Evolutionary conservation across 1,140 invertebrate genomes (phyloP).

Genomic region (Aphaenogaster ashmeadi): DNA sequence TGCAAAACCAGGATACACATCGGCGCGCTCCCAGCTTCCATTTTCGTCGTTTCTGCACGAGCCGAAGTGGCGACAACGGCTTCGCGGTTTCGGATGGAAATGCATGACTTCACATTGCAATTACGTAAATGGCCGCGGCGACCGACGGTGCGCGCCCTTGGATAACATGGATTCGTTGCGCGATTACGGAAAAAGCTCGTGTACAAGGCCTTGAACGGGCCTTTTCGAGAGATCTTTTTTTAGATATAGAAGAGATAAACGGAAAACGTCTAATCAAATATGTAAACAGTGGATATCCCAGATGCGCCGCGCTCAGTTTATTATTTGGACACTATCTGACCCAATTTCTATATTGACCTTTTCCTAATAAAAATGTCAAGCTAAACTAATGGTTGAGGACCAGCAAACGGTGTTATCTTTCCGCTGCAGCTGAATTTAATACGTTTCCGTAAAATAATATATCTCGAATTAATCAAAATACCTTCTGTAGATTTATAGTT

Average conservation of each 20-base stretch:
- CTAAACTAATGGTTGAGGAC: background rate
- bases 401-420: background rate
- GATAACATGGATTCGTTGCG: background rate
- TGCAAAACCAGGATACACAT: slow-evolving; percentile 18
- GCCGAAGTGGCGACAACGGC: background rate
- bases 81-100: slow-evolving; percentile 34
- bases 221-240: background rate
- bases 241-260: background rate
- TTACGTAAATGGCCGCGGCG: slow-evolving; percentile 46
- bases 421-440: background rate
- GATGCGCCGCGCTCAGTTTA: background rate
- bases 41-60: background rate
- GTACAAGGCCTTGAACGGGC: background rate
- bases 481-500: background rate
- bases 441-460: background rate
- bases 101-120: slow-evolving; percentile 14
- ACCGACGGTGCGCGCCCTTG: background rate
- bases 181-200: background rate
- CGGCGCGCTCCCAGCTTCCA: slow-evolving; percentile 20
- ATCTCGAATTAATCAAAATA: background rate
- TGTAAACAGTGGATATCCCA: background rate
- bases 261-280: slow-evolving; percentile 6
- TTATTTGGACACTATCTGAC: background rate
- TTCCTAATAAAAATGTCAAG: background rate
- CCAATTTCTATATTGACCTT: background rate